These are phyloP conservation scores for Ophion ventricosus DNA, from an alignment of 2,888 invertebrate species.

Conservation along the genomic window DNA sequence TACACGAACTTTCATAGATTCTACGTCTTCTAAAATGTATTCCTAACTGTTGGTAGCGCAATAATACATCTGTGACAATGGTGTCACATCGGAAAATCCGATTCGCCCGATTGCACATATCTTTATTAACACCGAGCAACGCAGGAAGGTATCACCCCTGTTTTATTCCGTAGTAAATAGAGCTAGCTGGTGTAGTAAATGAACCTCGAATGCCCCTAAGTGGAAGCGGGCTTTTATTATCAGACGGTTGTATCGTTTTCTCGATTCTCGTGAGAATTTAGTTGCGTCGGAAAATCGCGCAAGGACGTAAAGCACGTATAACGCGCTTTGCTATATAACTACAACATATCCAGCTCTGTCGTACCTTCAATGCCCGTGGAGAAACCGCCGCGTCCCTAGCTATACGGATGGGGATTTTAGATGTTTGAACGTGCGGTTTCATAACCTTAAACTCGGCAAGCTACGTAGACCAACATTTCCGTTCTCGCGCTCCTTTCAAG, in stretches of 20 bases:
- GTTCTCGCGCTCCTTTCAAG: no score
- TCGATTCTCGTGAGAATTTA: slow-evolving; percentile 40
- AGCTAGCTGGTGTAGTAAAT: not conserved
- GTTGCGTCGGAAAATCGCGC: slow-evolving; percentile 42
- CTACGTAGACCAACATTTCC: slow-evolving; percentile 38
- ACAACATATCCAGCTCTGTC: slow-evolving; percentile 26
- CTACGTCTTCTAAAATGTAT: no score
- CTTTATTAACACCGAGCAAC: not conserved
- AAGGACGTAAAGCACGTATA: slow-evolving; percentile 28
- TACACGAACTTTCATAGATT: no score
- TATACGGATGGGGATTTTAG: not conserved
- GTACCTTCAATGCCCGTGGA: slow-evolving; percentile 21
- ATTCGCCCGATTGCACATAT: not conserved
- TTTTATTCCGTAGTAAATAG: not conserved
- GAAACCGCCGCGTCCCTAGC: not conserved
- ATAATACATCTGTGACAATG: not conserved
- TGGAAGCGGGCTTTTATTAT: slow-evolving; percentile 49
- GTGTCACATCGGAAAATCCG: not conserved
- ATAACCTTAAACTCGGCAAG: slow-evolving; percentile 36
- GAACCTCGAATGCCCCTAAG: slow-evolving; percentile 13
- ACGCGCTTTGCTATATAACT: slow-evolving; percentile 19
- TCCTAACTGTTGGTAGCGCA: not conserved
- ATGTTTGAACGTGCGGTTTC: slow-evolving; percentile 46
- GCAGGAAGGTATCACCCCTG: not conserved
- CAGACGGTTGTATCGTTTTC: slow-evolving; percentile 7